Evolutionary conservation across 2,113 vertebrate genomes (phyloP).

Genomic region (Vanacampus margaritifer): DNA sequence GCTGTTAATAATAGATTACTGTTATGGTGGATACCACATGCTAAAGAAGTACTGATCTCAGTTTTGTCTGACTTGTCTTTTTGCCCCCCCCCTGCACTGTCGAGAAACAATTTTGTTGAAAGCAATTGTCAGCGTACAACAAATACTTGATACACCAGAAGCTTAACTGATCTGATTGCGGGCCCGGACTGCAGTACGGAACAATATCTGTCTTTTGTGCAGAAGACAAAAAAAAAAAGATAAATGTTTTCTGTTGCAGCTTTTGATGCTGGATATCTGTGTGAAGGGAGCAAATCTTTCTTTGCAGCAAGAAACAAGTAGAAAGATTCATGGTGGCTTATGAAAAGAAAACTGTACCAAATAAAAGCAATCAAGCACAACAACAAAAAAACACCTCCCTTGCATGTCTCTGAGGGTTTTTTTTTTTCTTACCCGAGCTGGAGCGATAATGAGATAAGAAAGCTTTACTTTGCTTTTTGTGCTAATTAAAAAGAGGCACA

Average conservation of each 20-base stretch:
- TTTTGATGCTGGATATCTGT: background rate
- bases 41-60: too few species aligned
- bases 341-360: constrained; percentile 31
- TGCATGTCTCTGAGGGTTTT: constrained; percentile 38
- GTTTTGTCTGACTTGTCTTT: too few species aligned
- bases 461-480: constrained; percentile 53
- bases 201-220: background rate
- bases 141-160: too few species aligned
- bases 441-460: constrained; percentile 62
- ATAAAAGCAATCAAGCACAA: constrained; percentile 28
- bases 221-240: background rate
- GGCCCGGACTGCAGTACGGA: background rate
- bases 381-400: constrained; percentile 33
- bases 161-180: too few species aligned
- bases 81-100: too few species aligned
- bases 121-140: too few species aligned
- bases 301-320: background rate
- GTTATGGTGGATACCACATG: too few species aligned
- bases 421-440: constrained; percentile 31
- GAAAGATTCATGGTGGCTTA: constrained; percentile 6
- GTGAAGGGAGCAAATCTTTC: background rate
- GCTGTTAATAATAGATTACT: too few species aligned
- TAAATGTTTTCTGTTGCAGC: background rate
- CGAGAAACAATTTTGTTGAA: too few species aligned
- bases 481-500: constrained; percentile 64